Base-by-base conservation (phyloP, 2,113 vertebrate genomes). In the Cricetomys ansorgei region DNA sequence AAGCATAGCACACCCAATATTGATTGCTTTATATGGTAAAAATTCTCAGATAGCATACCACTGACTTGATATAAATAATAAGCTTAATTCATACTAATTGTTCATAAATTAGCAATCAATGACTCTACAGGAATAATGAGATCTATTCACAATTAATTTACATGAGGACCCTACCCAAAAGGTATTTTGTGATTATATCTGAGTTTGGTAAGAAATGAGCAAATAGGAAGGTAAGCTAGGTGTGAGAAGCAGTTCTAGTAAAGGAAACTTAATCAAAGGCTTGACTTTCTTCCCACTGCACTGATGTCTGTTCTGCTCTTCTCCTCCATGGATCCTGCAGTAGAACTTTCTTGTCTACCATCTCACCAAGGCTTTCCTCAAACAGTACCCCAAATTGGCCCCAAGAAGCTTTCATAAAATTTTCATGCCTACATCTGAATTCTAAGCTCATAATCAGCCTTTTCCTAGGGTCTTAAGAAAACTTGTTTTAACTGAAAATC, bases 101-200 rank as follows among this genome's bases (percentile, higher is more conserved):
- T 67, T 89, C 3, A 53, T 92, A 25, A 62, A 73, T 62, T 57
- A 90, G 45, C 80, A 92, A 48, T 91, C 59, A 12, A 21, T 65
- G 29, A 73, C 17, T 9, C 0, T 23, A 43, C 13, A 86, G 8
- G 34, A 70, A 72, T 45, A 85, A 25, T 85, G 43, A 94, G 73
- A 48, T 64, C 59, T 45, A 72, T 45, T 87, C 40, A 89, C 37
- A 92, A 88, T 92, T 76, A 76, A 85, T 92, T 92, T 65, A 50
- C 7, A 37, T 17, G 23, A 55, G 12, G 90, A 37, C 67, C 27
- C 43, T 8, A 70, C 7, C 7, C 4, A 62, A 62, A 67, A 76
- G 0, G 34, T 72, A 77, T 34, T 86, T 5, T 34, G 57, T 40
- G 59, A 40, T 72, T 93, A 40, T 67, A n/a, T 72, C 15, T 0